Evolutionary conservation across 1,140 invertebrate species (phyloP), one percentile per base, ranked within the genome.

Genomic region (Helicorthomorpha holstii): DNA sequence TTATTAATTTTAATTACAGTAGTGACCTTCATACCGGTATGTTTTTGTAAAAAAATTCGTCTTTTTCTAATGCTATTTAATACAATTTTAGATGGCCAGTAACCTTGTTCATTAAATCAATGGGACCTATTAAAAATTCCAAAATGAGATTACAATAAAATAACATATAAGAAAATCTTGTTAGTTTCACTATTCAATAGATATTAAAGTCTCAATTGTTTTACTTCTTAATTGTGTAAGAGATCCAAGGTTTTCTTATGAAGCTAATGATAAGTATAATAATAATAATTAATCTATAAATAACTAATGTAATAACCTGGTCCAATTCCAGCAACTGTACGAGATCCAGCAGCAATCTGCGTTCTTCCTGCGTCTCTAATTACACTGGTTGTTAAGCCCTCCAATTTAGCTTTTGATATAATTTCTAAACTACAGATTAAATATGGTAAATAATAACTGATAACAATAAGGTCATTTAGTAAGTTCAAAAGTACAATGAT

Each of bases 281-380:
- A 24, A 24, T 46, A 24, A 10, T 21, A 12, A 10, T 19, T 10
- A 21, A 46, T 46, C n/a, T 10, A 24, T 46, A 46, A 10, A 10
- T 46, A 12, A 10, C 45, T 10, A 21, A 46, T 10, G 12, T 46
- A 10, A 3, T 50, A 7, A 47, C 58, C 88, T 59, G 85, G 92
- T n/a, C 92, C 92, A 55, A 96, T 73, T 4, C 82, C 89, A 49
- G 93, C 69, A 21, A 94, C 90, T 57, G 91, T 97, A 58, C 76
- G 75, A 22, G 85, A 83, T 53, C 89, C 90, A 23, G 79, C 72
- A 27, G 78, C 78, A 56, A 95, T 80, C 70, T 96, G 87, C 23
- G 92, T 96, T 58, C 82, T 75, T 22, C 91, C 91, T 23, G 89
- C 90, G 73, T 96, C 91, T 56, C 75, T 69, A 57, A 95, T 80